Evolutionary conservation across 2,888 invertebrate genomes (phyloP).

Genomic region (Epsilonema sp.): DNA sequence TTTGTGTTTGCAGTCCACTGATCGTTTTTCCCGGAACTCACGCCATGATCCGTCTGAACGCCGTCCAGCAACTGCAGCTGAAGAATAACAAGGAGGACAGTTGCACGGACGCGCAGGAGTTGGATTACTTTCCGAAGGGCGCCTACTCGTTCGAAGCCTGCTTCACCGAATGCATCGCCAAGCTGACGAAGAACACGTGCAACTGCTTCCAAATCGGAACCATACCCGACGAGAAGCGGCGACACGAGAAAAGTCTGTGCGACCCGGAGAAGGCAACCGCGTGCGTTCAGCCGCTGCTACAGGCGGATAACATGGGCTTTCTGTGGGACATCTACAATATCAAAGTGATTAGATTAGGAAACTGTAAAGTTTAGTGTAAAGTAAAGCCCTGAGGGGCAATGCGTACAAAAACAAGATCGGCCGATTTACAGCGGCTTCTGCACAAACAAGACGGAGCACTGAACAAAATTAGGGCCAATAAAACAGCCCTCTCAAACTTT

Average conservation of each 20-base stretch:
- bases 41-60: not conserved
- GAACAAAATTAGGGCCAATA: too few species aligned
- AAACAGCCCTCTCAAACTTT: too few species aligned
- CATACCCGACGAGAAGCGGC: not conserved
- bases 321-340: conserved; percentile 6
- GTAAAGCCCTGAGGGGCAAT: too few species aligned
- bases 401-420: too few species aligned
- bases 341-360: too few species aligned
- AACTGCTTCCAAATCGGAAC: conserved; percentile 5
- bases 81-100: not conserved
- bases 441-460: too few species aligned
- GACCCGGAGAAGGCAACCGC: not conserved
- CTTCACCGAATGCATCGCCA: conserved; percentile 3
- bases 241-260: not conserved
- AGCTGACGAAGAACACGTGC: conserved; percentile 2
- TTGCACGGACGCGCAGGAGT: not conserved
- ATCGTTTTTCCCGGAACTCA: conserved; percentile 1
- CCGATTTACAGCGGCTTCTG: too few species aligned
- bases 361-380: too few species aligned
- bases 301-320: conserved; percentile 4
- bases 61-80: not conserved
- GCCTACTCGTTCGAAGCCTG: conserved; percentile 3
- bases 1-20: too few species aligned
- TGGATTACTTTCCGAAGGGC: too few species aligned
- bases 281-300: conserved; percentile 5